Conservation (phyloP, 2,888 invertebrate species). For the Agonopterix arenella region DNA sequence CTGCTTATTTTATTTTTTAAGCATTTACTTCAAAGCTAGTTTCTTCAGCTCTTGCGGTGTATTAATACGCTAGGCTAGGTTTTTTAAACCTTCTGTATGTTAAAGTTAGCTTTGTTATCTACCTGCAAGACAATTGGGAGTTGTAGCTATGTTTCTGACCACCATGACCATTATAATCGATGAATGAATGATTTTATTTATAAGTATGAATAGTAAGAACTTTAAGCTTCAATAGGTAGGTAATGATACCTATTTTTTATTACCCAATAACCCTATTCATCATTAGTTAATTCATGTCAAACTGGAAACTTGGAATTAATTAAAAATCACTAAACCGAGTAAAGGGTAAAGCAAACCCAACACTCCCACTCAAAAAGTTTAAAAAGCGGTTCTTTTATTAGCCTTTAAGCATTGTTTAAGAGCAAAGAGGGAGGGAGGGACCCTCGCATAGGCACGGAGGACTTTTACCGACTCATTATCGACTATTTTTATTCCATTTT, state of each 20-base stretch:
- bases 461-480: conserved; percentile 66
- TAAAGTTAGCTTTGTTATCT: too few species aligned
- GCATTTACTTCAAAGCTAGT: too few species aligned
- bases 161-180: too few species aligned
- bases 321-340: conserved; percentile 34
- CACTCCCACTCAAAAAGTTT: conserved; percentile 37
- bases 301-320: conserved; percentile 23
- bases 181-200: too few species aligned
- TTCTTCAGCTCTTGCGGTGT: too few species aligned
- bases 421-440: conserved; percentile 53
- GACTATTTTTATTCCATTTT: conserved; percentile 51
- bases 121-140: too few species aligned
- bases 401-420: conserved; percentile 69
- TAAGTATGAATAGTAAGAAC: too few species aligned
- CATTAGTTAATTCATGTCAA: neutral
- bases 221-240: too few species aligned
- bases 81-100: too few species aligned
- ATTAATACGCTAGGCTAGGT: too few species aligned
- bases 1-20: too few species aligned
- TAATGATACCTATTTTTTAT: conserved; percentile 18
- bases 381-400: conserved; percentile 67
- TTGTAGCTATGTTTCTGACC: too few species aligned
- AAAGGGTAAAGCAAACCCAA: conserved; percentile 24
- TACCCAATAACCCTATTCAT: conserved; percentile 14
- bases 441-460: conserved; percentile 40